Evolutionary conservation across 2,888 invertebrate species (phyloP), one percentile per base, ranked within the genome.

Genomic region (Silvanus unidentatus): DNA sequence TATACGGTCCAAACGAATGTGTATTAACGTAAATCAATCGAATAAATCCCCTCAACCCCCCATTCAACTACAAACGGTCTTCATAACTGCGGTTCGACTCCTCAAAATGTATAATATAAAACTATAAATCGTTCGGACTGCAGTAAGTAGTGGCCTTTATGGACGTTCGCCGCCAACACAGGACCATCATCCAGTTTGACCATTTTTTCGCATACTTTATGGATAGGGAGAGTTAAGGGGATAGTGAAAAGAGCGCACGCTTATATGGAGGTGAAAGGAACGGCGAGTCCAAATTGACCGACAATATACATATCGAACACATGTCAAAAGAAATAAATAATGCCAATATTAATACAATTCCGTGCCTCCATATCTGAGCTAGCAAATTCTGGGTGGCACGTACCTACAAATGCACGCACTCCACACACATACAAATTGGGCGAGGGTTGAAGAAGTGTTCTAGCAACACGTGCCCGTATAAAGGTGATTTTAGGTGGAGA

Each of bases 261-360:
- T 32, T 32, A 11, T 32, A 4, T 11, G 32, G 10, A 11, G n/a
- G 32, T 32, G 11, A 12, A 11, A 32, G n/a, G 4, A 12, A 54
- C 55, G 59, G 58, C 63, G 65, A 65, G 65, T 64, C 55, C 63
- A 63, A 22, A 69, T 66, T 69, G 69, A 68, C 68, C 68, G 68
- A 68, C 67, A 68, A 69, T 68, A 69, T 69, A 69, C 67, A 68
- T 69, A 69, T 68, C 69, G 68, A 68, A 67, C 68, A 69, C 67
- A 69, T 69, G 68, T 68, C 68, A 65, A 59, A 22, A 59, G 65
- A 63, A 66, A 69, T 68, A 69, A 69, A 69, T 69, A 69, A 68
- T 65, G 67, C 65, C 68, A 69, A 69, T 69, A 48, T 45, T 49
- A 54, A 22, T 22, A 44, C 37, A 39, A 34, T 43, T 47, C 50